A percentile compares a stretch with the other conserved stretches of the same genome.
These are phyloP conservation scores for Tachyglossus aculeatus DNA, from an alignment of 2,797 vertebrate genomes.

Conservation along the genomic window DNA sequence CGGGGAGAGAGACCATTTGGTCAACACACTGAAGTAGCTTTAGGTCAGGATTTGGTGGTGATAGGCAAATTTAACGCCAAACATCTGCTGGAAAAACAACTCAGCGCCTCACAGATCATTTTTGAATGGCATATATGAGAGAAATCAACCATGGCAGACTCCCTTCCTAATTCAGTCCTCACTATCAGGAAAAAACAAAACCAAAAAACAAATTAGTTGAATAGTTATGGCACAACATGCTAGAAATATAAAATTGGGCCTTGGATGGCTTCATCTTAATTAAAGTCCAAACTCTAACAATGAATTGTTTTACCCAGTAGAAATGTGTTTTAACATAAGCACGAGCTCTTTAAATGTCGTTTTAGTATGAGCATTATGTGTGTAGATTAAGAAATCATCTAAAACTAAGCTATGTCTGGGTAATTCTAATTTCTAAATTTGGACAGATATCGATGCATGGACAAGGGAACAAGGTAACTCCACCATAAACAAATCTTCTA, in stretches of 20 bases:
- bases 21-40: too few species aligned
- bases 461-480: not conserved
- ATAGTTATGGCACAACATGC: not conserved
- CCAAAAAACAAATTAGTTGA: too few species aligned
- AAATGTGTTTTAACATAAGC: slow-evolving; percentile 21
- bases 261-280: slow-evolving; percentile 7
- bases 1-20: too few species aligned
- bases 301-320: not conserved
- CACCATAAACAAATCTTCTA: not conserved
- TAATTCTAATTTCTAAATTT: not conserved
- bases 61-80: too few species aligned
- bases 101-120: too few species aligned
- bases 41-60: too few species aligned
- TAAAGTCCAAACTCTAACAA: slow-evolving; percentile 7
- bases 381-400: not conserved
- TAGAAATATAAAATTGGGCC: not conserved
- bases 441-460: not conserved
- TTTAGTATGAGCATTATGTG: not conserved
- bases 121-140: too few species aligned
- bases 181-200: too few species aligned
- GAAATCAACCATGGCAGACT: too few species aligned
- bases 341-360: not conserved
- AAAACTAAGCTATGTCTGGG: not conserved
- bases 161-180: too few species aligned
- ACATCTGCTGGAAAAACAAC: too few species aligned